Base-by-base conservation (phyloP, 1,140 invertebrate genomes). In the Anthonomus grandis region DNA sequence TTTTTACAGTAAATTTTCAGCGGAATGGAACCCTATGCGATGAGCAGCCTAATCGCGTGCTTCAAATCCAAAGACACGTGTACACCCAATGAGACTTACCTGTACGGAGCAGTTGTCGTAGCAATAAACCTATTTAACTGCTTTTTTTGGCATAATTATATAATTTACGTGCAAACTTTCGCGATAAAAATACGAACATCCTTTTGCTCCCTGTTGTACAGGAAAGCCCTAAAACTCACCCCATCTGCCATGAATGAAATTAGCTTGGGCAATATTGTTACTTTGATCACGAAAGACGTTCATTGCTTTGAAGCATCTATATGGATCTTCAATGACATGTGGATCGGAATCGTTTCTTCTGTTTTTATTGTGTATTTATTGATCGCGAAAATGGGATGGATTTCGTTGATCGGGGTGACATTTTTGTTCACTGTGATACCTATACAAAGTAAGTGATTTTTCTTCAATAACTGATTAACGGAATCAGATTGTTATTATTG, bases 261-360 rank as follows among this genome's bases (percentile, higher is more conserved):
- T 8, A 91, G 89, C 5, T 81, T 83, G 25, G 93, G 93, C 6
- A 87, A 97, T 76, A 86, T 96, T 69, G 87, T 96, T 12, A 97
- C 96, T 74, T 77, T 97, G 4, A 78, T 97, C 58, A 93, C 91
- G 10, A 97, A 95, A 72, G 93, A 97, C 71, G 85, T 89, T 37
- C 84, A 83, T 42, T 78, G 83, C 17, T 82, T 90, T 65, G 87
- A 90, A 67, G 76, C 79, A 23, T 81, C 82, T 0, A 75, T 86
- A n/a, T 59, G 37, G 27, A n/a, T 62, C 17, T 58, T 58, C 22
- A 86, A 90, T 70, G 87, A 86, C 67, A 76, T 90, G 57, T 90
- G 86, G 86, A 79, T 90, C 44, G 91, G 88, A 0, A 90, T 92
- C 0, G 62, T 92, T 8, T 86, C 93, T 66, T 86, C 89, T 8